These are phyloP conservation scores for Nyctalus aviator DNA, from an alignment of 2,797 vertebrate genomes.

Conservation along the genomic window DNA sequence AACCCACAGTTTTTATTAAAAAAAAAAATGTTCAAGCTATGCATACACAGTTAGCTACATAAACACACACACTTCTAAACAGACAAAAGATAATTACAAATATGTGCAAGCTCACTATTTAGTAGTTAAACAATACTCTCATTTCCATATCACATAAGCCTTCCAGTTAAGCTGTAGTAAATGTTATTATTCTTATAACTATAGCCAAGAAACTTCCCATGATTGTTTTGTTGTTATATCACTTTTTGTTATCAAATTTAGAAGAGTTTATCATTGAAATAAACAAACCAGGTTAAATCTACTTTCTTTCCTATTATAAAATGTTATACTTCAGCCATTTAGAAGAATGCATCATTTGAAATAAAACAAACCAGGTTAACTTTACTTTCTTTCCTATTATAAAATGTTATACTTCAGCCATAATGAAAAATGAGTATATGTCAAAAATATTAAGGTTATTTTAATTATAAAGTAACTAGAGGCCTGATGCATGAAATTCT, in stretches of 20 bases:
- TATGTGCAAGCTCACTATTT: neutral
- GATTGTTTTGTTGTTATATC: conserved; percentile 19
- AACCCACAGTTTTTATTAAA: neutral
- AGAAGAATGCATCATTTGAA: conserved; percentile 12
- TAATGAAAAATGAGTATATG: conserved; percentile 40
- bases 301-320: neutral
- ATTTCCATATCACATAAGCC: neutral
- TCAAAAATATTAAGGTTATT: conserved; percentile 20
- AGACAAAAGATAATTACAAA: conserved; percentile 60
- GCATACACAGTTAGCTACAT: neutral
- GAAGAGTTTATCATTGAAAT: conserved; percentile 23
- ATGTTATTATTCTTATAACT: neutral
- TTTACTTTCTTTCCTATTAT: neutral
- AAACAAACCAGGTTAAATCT: conserved; percentile 53
- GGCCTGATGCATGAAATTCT: too few species aligned
- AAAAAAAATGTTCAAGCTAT: neutral
- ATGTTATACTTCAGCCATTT: neutral
- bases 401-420: neutral
- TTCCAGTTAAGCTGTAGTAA: neutral
- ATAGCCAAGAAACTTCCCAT: neutral
- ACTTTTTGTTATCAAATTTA: conserved; percentile 26
- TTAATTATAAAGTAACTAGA: conserved; percentile 31
- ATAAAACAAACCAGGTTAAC: conserved; percentile 55
- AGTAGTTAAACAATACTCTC: neutral
- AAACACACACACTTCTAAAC: neutral